Conservation (phyloP, 1,140 invertebrate genomes). For the Magallana angulata region DNA sequence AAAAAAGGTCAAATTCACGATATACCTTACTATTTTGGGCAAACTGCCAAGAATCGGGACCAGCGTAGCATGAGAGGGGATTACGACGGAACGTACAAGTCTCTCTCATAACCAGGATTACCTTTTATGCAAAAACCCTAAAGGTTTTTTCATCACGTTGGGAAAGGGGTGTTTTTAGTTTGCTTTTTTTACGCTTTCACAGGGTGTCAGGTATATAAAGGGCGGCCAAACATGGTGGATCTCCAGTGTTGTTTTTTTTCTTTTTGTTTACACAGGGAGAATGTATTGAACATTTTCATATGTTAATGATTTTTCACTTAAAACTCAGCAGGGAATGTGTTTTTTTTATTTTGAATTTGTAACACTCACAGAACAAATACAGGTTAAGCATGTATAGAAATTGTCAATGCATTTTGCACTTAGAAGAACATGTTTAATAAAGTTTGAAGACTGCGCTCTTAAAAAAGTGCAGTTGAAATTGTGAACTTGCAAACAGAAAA, state of each 20-base stretch:
- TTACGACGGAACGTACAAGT: background rate
- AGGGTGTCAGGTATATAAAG: background rate
- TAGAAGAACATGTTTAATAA: too few species aligned
- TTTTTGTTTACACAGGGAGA: background rate
- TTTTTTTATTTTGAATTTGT: too few species aligned
- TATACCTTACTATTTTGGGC: constrained; percentile 7
- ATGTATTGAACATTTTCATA: background rate
- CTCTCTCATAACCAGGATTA: constrained; percentile 20
- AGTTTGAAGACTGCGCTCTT: too few species aligned
- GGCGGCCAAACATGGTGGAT: background rate
- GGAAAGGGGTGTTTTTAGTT: background rate
- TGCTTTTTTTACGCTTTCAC: background rate
- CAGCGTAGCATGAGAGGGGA: background rate
- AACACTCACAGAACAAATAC: too few species aligned
- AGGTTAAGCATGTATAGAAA: too few species aligned
- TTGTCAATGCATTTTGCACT: too few species aligned
- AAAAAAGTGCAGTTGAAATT: too few species aligned
- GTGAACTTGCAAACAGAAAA: too few species aligned
- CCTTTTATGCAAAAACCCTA: background rate
- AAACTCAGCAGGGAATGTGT: background rate
- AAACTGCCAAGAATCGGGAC: background rate
- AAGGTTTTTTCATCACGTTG: background rate
- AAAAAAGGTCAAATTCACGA: constrained; percentile 26
- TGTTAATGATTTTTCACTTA: background rate
- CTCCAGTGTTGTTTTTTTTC: background rate